These are phyloP conservation scores for Scaptomyza hsui DNA, from an alignment of 1,140 invertebrate genomes.

Conservation along the genomic window DNA sequence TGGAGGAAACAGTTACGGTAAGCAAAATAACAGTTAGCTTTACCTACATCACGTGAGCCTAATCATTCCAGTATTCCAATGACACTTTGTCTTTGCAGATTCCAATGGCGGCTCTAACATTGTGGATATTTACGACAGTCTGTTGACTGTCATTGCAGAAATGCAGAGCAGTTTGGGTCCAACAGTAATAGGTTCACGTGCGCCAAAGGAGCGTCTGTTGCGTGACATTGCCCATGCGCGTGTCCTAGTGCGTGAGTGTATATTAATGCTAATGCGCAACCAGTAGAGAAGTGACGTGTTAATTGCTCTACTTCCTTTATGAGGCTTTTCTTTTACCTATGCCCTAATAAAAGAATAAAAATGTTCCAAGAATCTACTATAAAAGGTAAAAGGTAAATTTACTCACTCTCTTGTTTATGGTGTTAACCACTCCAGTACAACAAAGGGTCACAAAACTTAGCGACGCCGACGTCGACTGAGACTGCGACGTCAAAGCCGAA, in stretches of 20 bases:
- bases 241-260: constrained; percentile 46
- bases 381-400: neutral
- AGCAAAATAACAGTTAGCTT: neutral
- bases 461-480: neutral
- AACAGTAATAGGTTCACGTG: constrained; percentile 42
- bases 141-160: constrained; percentile 37
- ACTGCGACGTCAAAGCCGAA: neutral
- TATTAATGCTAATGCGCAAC: constrained; percentile 47
- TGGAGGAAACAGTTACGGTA: neutral
- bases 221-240: constrained; percentile 66
- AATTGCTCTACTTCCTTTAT: constrained; percentile 14
- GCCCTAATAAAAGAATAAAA: constrained; percentile 34
- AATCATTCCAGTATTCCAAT: too few relatives aligned
- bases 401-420: constrained; percentile 2
- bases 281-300: constrained; percentile 15
- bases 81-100: neutral
- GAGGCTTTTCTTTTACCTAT: constrained; percentile 21
- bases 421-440: constrained; percentile 34
- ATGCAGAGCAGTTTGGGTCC: constrained; percentile 48
- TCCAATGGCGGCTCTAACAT: constrained; percentile 12
- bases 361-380: constrained; percentile 24
- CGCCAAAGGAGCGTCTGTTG: constrained; percentile 59
- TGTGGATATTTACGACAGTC: constrained; percentile 39
- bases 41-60: neutral
- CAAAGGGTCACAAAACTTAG: constrained; percentile 43